Conservation (phyloP, 1,140 invertebrate species). For the Drosophila willistoni region DNA sequence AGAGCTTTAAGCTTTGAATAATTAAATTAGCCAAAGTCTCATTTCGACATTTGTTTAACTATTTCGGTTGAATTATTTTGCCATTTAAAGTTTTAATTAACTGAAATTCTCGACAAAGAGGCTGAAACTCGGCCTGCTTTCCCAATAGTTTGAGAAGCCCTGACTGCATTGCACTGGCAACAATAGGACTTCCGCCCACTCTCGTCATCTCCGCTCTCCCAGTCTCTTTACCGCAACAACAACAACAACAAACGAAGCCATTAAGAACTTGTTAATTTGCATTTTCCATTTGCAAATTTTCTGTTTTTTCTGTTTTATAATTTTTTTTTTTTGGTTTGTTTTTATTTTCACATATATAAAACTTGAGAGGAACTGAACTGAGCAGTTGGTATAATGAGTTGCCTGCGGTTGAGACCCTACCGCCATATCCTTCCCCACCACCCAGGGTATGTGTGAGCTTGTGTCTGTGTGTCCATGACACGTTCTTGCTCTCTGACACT, state of each 20-base stretch:
- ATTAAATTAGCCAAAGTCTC: background rate
- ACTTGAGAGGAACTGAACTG: conserved; percentile 10
- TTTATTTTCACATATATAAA: conserved; percentile 14
- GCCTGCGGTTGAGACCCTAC: conserved; percentile 35
- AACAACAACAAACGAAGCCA: conserved; percentile 31
- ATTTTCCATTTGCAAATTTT: conserved; percentile 51
- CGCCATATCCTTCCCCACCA: background rate
- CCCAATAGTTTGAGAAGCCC: conserved; percentile 7
- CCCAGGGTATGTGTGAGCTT: background rate
- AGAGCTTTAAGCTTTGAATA: background rate
- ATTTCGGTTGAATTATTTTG: conserved; percentile 11
- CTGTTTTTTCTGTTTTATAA: background rate
- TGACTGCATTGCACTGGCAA: conserved; percentile 1
- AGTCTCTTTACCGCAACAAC: background rate
- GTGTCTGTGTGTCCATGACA: conserved; percentile 23
- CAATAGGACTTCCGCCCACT: background rate
- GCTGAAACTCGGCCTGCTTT: background rate
- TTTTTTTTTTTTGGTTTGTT: conserved; percentile 9
- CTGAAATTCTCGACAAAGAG: background rate
- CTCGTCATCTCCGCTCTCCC: background rate
- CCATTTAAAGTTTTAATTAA: conserved; percentile 15
- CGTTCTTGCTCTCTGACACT: conserved; percentile 43
- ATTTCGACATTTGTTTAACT: background rate
- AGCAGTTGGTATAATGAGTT: conserved; percentile 46
- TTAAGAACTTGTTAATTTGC: conserved; percentile 62